These are phyloP conservation scores for Drosophila greeni DNA, from an alignment of 2,888 invertebrate species.

Conservation along the genomic window DNA sequence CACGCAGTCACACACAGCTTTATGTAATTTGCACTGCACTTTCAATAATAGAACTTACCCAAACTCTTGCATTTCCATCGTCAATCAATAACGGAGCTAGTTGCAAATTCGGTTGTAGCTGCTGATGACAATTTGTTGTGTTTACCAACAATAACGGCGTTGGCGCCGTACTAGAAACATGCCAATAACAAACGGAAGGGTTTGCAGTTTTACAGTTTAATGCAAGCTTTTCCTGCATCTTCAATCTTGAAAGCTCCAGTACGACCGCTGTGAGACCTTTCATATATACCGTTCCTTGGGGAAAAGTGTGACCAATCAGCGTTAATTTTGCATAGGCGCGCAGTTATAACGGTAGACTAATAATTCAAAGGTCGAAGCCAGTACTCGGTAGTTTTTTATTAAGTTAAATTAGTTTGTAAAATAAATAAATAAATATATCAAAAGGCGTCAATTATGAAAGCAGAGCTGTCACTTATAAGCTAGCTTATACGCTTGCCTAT, in stretches of 20 bases:
- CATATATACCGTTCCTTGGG: conserved; percentile 1
- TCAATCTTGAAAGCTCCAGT: conserved; percentile 13
- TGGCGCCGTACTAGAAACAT: conserved; percentile 14
- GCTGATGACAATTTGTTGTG: conserved; percentile 26
- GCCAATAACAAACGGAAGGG: conserved; percentile 13
- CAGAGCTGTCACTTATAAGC: too few relatives aligned
- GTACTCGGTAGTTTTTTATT: too few relatives aligned
- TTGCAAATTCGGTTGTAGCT: neutral
- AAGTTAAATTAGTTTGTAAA: too few relatives aligned
- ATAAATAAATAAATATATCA: too few relatives aligned
- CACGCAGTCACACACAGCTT: conserved; percentile 26
- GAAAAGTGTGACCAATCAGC: neutral
- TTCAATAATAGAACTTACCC: conserved; percentile 45
- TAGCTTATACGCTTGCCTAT: too few relatives aligned
- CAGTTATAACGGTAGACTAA: neutral
- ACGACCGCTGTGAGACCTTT: conserved; percentile 3
- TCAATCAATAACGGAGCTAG: neutral
- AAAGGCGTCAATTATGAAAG: too few relatives aligned
- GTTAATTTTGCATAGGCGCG: neutral
- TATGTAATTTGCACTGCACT: conserved; percentile 42
- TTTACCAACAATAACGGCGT: conserved; percentile 48
- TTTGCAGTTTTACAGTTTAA: conserved; percentile 8
- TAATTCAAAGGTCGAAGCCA: neutral
- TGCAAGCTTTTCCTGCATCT: conserved; percentile 26
- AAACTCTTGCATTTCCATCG: conserved; percentile 55